A percentile compares a stretch with the other conserved stretches of the same genome.
phyloP scores from a whole-genome alignment of 2,113 vertebrate species.

The Candoia aspera region DNA sequence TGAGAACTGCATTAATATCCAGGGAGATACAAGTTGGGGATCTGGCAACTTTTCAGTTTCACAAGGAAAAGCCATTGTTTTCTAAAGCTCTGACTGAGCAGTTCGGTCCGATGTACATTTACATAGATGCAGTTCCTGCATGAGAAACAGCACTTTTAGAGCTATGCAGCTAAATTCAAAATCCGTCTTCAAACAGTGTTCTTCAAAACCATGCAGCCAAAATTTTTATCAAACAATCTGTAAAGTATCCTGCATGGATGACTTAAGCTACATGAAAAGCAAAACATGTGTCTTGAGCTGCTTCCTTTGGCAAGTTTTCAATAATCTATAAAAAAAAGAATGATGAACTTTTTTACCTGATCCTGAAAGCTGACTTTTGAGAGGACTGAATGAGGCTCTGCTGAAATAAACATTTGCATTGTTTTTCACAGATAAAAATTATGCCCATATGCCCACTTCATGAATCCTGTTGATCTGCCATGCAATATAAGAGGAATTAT shows the following conservation, averaged over 20 bases:
- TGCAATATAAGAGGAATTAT: background rate
- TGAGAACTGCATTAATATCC: background rate
- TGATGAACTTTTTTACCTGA: background rate
- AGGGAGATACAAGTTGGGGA: background rate
- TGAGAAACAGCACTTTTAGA: background rate
- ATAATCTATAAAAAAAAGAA: background rate
- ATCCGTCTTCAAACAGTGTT: background rate
- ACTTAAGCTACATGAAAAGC: background rate
- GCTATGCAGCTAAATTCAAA: background rate
- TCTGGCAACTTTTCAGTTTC: background rate
- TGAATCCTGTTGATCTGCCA: background rate
- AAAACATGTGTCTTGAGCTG: background rate
- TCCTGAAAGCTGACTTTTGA: background rate
- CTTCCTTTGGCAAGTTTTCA: background rate
- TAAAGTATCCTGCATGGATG: fast-evolving
- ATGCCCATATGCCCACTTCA: background rate
- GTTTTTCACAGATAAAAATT: background rate
- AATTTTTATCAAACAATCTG: background rate
- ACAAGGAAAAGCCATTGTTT: background rate
- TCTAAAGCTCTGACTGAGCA: background rate
- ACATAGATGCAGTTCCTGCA: background rate
- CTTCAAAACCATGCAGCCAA: fast-evolving
- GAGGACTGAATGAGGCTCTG: background rate
- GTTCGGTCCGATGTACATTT: background rate
- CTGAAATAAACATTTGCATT: background rate